Evolutionary conservation across 2,797 vertebrate genomes (phyloP), one percentile per base, ranked within the genome.

Genomic region (Tangara arthus): DNA sequence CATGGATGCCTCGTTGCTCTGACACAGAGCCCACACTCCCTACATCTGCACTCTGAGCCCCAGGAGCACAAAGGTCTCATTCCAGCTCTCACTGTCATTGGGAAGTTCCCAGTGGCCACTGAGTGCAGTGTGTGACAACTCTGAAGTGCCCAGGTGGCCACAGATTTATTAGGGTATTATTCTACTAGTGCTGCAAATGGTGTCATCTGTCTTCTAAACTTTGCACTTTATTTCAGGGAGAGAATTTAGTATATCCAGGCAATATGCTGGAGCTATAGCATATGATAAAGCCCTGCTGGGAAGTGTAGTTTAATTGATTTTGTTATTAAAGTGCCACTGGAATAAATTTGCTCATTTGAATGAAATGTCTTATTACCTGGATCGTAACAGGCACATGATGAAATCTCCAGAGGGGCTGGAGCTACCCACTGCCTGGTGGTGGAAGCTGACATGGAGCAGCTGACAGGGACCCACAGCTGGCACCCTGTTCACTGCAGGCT

Each of bases 321-420:
- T 89, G 79, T 92, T 95, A 94, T 93, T 96, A 87, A 97, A 96
- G 78, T 95, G 88, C 89, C 88, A 88, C 89, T 75, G 89, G 89
- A 96, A 96, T 96, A 97, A 97, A 97, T 96, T 90, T 87, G 87
- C 95, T 95, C 86, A 95, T 96, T 96, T 96, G 94, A 96, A 94
- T 89, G 68, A 94, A 95, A 91, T 73, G 94, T 96, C 94, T 92
- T 92, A 95, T 94, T 82, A 82, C 93, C 87, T 95, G 94, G 70
- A 66, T 95, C 4, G 0, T 96, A 91, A 90, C 89, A 83, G 89
- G 94, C 82, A 68, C n/a, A 49, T 76, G 82, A 80, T 69, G 53
- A 87, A 94, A 87, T 47, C 82, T 75, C 32, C 2, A 18, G 76
- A 90, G 70, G 35, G 24, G 9, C 66, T 82, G 64, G 65, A 75